phyloP scores from a whole-genome alignment of 2,888 invertebrate genomes.

The Luffia ferchaultella region DNA sequence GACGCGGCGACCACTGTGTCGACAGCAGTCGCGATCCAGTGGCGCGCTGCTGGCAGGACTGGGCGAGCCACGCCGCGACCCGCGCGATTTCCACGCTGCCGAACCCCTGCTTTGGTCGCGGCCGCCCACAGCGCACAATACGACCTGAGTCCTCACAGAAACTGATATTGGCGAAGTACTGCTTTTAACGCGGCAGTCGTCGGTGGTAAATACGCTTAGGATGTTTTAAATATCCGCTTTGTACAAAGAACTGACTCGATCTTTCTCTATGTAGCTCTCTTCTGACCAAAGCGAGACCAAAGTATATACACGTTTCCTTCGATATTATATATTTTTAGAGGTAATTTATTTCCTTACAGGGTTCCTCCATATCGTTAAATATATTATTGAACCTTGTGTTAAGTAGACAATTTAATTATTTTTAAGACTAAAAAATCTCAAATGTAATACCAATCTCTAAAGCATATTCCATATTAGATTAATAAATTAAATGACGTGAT shows the following conservation, averaged over 20 bases:
- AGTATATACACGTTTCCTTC: slow-evolving; percentile 34
- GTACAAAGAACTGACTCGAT: slow-evolving; percentile 37
- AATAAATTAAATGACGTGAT: too few species aligned
- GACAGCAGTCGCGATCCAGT: slow-evolving; percentile 56
- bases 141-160: slow-evolving; percentile 6
- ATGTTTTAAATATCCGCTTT: slow-evolving; percentile 23
- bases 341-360: slow-evolving; percentile 57
- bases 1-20: slow-evolving; percentile 52
- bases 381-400: slow-evolving; percentile 33
- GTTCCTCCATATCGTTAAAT: slow-evolving; percentile 66
- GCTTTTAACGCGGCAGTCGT: background rate
- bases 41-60: slow-evolving; percentile 54
- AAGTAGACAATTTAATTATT: background rate
- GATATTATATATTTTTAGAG: slow-evolving; percentile 43
- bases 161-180: background rate
- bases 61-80: slow-evolving; percentile 52
- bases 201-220: background rate
- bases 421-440: background rate
- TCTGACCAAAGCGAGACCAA: slow-evolving; percentile 52
- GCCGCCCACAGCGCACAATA: slow-evolving; percentile 28
- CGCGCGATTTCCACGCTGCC: slow-evolving; percentile 36
- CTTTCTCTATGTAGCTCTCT: slow-evolving; percentile 21
- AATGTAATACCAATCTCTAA: too few species aligned
- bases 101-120: slow-evolving; percentile 67
- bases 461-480: too few species aligned